Evolutionary conservation across 2,797 vertebrate species (phyloP), one percentile per base, ranked within the genome.

Genomic region (Lepilemur septentrionalis): DNA sequence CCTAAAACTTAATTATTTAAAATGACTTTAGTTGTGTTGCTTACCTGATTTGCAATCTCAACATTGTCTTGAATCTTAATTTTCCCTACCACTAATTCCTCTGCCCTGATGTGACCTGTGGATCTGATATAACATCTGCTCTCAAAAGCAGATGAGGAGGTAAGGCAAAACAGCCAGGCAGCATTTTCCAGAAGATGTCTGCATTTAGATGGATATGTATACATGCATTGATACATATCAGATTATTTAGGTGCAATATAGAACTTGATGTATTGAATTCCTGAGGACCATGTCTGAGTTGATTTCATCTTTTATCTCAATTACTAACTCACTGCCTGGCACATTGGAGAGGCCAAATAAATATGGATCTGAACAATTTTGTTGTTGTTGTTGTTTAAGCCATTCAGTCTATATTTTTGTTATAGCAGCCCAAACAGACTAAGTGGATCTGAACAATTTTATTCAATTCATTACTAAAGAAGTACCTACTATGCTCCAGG

Each of bases 231-330:
- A 61, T 48, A 76, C 41, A 61, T 46, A 70, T 50, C 67, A 57
- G 63, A 80, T 73, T 10, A 67, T 35, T 85, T 93, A 73, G 63
- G 84, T 67, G 28, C 22, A 35, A 10, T 63, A 57, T 57, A 38
- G 55, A 65, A 84, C 15, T 87, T 72, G n/a, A 17, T 8, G 35
- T 41, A 43, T 88, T 88, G 92, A 92, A 55, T 22, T 28, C 25
- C 57, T 72, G 46, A 92, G 63, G 78, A 50, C 28, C 48, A 7
- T 28, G 18, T 65, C 57, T 63, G 1, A 61, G 48, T 61, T 88
- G 59, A 63, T 79, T 91, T 87, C 6, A 87, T 94, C 25, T 57
- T 92, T 82, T 81, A 92, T 79, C 38, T 91, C 52, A 91, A 63
- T 76, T 15, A 78, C 32, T 57, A 73, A 2, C 28, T 84, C 25